Percentiles rank a stretch among this genome's conserved stretches.
These are phyloP conservation scores for Alviniconcha marisindica DNA, from an alignment of 1,140 invertebrate species.

Conservation along the genomic window DNA sequence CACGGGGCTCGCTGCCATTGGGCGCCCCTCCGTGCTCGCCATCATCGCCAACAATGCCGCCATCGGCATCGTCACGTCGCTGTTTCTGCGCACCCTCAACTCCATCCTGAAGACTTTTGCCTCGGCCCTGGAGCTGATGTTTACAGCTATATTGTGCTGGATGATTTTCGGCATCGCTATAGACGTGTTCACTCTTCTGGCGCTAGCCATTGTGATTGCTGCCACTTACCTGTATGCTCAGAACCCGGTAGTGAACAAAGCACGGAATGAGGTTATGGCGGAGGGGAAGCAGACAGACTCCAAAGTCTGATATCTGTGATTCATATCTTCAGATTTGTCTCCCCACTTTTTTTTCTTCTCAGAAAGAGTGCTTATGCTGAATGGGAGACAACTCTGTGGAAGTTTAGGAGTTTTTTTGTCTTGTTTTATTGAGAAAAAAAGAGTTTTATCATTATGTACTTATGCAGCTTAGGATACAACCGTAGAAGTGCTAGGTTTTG, in stretches of 20 bases:
- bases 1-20: slow-evolving; percentile 78
- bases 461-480: no score
- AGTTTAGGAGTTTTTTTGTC: no score
- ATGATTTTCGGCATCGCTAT: slow-evolving; percentile 92
- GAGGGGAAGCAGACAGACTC: slow-evolving; percentile 13
- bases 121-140: slow-evolving; percentile 93
- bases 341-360: no score
- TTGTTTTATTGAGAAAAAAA: no score
- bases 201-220: slow-evolving; percentile 89
- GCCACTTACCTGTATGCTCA: slow-evolving; percentile 92
- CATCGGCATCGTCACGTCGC: slow-evolving; percentile 94
- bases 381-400: no score
- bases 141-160: slow-evolving; percentile 93
- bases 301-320: slow-evolving; percentile 12
- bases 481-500: no score
- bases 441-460: no score
- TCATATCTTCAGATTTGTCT: no score
- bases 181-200: slow-evolving; percentile 87
- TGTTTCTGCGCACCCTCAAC: slow-evolving; percentile 94
- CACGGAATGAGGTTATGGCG: slow-evolving; percentile 48
- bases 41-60: slow-evolving; percentile 94
- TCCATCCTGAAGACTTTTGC: slow-evolving; percentile 98
- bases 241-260: slow-evolving; percentile 85
- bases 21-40: slow-evolving; percentile 84
- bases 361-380: no score